Conservation (phyloP, 2,113 vertebrate species). For the Archocentrus centrarchus region DNA sequence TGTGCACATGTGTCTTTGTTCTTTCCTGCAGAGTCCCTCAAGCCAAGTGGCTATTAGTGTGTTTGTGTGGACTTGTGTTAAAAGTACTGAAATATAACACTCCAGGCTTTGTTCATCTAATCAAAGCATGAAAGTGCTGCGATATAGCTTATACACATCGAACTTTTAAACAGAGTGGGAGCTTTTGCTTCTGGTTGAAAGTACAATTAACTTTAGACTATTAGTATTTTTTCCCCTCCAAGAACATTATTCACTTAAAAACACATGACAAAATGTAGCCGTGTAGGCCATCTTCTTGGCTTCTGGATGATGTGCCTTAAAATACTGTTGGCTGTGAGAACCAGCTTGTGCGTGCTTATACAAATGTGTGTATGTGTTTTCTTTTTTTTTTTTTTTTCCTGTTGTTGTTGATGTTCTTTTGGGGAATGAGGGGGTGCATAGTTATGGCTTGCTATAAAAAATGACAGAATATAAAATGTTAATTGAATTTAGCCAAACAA, state of each 20-base stretch:
- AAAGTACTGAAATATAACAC: constrained; percentile 42
- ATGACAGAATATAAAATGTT: neutral
- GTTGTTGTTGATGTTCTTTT: too few species aligned
- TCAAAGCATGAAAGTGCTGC: constrained; percentile 44
- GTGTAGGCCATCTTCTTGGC: neutral
- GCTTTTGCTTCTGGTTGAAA: constrained; percentile 19
- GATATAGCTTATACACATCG: constrained; percentile 15
- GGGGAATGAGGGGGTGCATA: too few species aligned
- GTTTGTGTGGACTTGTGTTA: constrained; percentile 21
- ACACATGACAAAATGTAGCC: neutral
- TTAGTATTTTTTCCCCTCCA: neutral
- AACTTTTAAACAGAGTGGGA: constrained; percentile 11
- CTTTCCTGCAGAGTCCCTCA: constrained; percentile 22
- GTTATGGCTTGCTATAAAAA: neutral
- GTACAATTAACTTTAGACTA: constrained; percentile 35
- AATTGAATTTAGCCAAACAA: neutral
- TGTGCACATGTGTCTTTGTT: constrained; percentile 30
- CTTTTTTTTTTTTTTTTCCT: too few species aligned
- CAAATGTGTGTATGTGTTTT: too few species aligned
- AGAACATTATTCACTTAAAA: neutral
- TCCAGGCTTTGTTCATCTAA: constrained; percentile 37
- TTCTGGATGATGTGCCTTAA: neutral
- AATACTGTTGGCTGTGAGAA: neutral
- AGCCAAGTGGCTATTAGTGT: constrained; percentile 3
- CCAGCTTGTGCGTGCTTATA: too few species aligned